These are phyloP conservation scores for Drosophila paucipuncta DNA, from an alignment of 2,888 invertebrate species.

Conservation along the genomic window DNA sequence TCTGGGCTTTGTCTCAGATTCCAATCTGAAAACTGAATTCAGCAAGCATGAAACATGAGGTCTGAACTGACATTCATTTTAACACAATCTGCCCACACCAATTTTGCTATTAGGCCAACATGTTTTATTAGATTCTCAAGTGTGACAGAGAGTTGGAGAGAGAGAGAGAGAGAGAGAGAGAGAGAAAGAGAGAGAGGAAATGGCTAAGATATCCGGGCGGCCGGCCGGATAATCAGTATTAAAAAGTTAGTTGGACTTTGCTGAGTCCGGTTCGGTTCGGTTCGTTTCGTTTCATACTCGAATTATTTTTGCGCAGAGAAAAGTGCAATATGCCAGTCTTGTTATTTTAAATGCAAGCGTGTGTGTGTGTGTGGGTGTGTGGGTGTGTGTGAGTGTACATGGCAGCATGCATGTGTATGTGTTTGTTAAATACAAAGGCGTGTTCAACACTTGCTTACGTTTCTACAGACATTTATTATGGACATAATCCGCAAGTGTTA, in stretches of 20 bases:
- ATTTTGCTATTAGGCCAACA: slow-evolving; percentile 34
- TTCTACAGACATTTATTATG: slow-evolving; percentile 68
- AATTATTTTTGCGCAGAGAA: slow-evolving; percentile 42
- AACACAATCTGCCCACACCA: slow-evolving; percentile 69
- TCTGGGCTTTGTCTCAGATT: slow-evolving; percentile 37
- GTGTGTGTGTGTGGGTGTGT: slow-evolving; percentile 14
- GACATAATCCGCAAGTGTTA: slow-evolving; percentile 72
- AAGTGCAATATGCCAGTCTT: slow-evolving; percentile 59
- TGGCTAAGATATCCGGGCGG: slow-evolving; percentile 29
- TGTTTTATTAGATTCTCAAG: slow-evolving; percentile 66
- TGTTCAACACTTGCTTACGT: slow-evolving; percentile 52
- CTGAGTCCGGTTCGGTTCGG: slow-evolving; percentile 19
- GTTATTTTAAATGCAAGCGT: slow-evolving; percentile 45
- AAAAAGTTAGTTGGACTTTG: slow-evolving; percentile 54
- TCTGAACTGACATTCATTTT: slow-evolving; percentile 22
- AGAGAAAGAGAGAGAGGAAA: slow-evolving; percentile 14
- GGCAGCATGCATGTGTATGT: slow-evolving; percentile 10
- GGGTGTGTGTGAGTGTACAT: background rate
- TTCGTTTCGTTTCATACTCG: slow-evolving; percentile 25
- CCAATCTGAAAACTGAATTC: slow-evolving; percentile 31
- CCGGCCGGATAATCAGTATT: slow-evolving; percentile 72
- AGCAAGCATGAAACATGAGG: background rate
- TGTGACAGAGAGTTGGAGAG: slow-evolving; percentile 20
- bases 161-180: slow-evolving; percentile 26
- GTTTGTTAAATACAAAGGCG: slow-evolving; percentile 60